phyloP scores from a whole-genome alignment of 2,797 vertebrate species.

The Chrosomus eos region DNA sequence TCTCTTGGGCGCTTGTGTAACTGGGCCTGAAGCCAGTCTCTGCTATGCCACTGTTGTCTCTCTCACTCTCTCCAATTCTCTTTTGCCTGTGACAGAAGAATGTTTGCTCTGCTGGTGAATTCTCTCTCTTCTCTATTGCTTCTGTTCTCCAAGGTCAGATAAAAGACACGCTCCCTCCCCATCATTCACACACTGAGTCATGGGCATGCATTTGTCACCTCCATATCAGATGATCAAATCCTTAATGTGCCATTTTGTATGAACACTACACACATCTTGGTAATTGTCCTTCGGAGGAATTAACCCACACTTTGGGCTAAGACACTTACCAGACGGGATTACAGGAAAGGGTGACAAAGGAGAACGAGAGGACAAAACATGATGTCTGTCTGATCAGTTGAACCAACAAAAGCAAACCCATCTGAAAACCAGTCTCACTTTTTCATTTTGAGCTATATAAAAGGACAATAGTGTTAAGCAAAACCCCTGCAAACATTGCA shows the following conservation, averaged over 20 bases:
- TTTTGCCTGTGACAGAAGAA: background rate
- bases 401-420: background rate
- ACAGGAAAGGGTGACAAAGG: constrained; percentile 3
- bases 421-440: background rate
- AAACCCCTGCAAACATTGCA: background rate
- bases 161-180: background rate
- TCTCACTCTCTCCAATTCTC: background rate
- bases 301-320: constrained; percentile 20
- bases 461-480: background rate
- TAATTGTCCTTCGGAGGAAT: constrained; percentile 4
- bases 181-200: background rate
- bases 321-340: constrained; percentile 20
- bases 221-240: background rate
- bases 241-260: background rate
- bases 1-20: background rate
- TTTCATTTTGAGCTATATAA: background rate
- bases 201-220: background rate
- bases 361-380: constrained; percentile 9
- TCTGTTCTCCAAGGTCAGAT: constrained; percentile 17
- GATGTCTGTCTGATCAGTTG: background rate
- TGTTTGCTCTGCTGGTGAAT: background rate
- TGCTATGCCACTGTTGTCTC: background rate
- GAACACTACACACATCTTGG: background rate
- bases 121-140: background rate
- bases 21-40: background rate